Percentiles rank a stretch among this genome's conserved stretches.
Evolutionary conservation across 2,888 invertebrate genomes (phyloP).

Genomic region (Dioctria rufipes): DNA sequence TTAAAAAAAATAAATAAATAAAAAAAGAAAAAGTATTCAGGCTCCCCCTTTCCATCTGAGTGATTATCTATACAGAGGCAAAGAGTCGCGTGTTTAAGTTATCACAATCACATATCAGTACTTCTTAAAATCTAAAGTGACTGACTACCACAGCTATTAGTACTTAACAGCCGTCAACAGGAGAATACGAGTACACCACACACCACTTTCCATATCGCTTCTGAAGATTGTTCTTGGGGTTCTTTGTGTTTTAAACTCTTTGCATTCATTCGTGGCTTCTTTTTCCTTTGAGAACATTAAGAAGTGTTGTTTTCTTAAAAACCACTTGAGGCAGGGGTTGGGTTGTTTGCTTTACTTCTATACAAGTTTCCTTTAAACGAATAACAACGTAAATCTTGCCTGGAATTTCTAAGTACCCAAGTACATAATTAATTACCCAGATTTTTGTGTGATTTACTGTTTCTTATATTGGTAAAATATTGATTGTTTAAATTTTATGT

Average conservation of each 20-base stretch:
- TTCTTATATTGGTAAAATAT: too few relatives aligned
- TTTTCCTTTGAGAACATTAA: conserved; percentile 35
- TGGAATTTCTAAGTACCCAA: not conserved
- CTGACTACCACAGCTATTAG: conserved; percentile 39
- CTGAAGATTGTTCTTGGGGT: conserved; percentile 24
- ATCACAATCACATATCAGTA: conserved; percentile 17
- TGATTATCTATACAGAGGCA: conserved; percentile 10
- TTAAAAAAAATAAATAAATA: too few relatives aligned
- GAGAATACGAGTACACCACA: not conserved
- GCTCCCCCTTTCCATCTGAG: not conserved
- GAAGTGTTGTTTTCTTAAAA: conserved; percentile 45
- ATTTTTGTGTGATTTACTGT: not conserved
- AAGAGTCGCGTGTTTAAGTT: conserved; percentile 1
- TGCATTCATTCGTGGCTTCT: conserved; percentile 37
- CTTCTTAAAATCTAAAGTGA: conserved; percentile 37
- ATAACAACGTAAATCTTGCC: not conserved
- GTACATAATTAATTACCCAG: conserved; percentile 14
- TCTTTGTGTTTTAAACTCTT: conserved; percentile 30
- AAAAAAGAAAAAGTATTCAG: too few relatives aligned
- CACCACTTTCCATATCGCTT: conserved; percentile 17
- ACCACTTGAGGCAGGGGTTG: conserved; percentile 22
- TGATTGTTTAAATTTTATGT: too few relatives aligned
- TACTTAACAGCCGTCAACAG: conserved; percentile 38
- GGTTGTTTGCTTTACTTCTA: conserved; percentile 11
- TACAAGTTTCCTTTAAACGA: not conserved